phyloP scores from a whole-genome alignment of 2,113 vertebrate genomes.

The Lycocorax pyrrhopterus region DNA sequence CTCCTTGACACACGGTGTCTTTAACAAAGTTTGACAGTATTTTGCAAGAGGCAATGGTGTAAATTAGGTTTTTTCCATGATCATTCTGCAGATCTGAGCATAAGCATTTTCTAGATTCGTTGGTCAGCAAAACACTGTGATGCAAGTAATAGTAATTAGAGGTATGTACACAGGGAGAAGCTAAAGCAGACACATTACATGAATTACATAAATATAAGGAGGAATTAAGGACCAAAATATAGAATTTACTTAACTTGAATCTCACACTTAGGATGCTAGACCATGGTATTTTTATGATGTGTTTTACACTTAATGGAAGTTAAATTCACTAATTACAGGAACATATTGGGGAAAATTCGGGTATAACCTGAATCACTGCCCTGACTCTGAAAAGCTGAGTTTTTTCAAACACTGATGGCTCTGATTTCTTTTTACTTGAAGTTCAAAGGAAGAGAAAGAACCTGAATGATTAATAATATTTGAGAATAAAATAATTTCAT shows the following conservation, averaged over 20 bases:
- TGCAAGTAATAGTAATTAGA: neutral
- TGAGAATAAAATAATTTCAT: neutral
- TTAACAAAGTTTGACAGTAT: neutral
- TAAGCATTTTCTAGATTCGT: neutral
- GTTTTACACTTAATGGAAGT: neutral
- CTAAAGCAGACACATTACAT: neutral
- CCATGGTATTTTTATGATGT: neutral
- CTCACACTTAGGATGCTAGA: neutral
- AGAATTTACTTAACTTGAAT: neutral
- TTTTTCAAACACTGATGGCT: neutral
- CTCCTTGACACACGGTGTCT: neutral
- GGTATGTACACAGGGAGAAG: neutral
- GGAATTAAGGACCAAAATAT: neutral
- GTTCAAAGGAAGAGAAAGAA: neutral
- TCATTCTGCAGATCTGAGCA: neutral
- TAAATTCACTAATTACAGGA: neutral
- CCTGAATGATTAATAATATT: neutral
- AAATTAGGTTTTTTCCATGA: neutral
- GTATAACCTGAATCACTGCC: neutral
- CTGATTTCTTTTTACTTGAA: neutral
- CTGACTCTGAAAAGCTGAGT: neutral
- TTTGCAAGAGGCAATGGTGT: neutral
- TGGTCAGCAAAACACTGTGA: neutral
- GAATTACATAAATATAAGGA: neutral
- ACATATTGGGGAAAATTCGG: neutral